phyloP scores from a whole-genome alignment of 1,140 invertebrate genomes.

The Zaprionus africanus region DNA sequence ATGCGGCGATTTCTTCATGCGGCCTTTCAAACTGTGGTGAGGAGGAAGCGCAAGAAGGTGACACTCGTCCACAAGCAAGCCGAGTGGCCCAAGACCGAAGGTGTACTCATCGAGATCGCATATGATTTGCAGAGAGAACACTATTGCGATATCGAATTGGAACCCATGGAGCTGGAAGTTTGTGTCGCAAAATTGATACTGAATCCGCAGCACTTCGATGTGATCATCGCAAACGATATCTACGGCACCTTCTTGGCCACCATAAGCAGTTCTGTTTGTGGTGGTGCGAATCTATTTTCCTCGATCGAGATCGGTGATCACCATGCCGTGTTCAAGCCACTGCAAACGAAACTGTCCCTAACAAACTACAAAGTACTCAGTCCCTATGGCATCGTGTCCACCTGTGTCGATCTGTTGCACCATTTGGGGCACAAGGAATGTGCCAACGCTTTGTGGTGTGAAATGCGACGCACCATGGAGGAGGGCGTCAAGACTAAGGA shows the following conservation, averaged over 20 bases:
- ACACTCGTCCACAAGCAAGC: conserved; percentile 56
- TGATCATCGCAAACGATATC: conserved; percentile 68
- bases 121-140: conserved; percentile 20
- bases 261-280: conserved; percentile 65
- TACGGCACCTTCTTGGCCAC: conserved; percentile 73
- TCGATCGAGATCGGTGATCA: conserved; percentile 58
- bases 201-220: conserved; percentile 58
- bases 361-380: conserved; percentile 64
- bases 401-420: conserved; percentile 64
- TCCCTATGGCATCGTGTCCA: conserved; percentile 72
- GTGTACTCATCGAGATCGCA: conserved; percentile 46
- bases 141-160: conserved; percentile 46
- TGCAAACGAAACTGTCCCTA: conserved; percentile 72
- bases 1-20: conserved; percentile 42
- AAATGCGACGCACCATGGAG: conserved; percentile 65
- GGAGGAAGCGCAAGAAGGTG: conserved; percentile 46
- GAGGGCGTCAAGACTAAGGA: conserved; percentile 62
- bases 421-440: conserved; percentile 54
- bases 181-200: conserved; percentile 46
- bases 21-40: conserved; percentile 49
- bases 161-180: conserved; percentile 57
- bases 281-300: conserved; percentile 72
- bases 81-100: conserved; percentile 70
- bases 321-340: conserved; percentile 73
- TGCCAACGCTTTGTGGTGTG: conserved; percentile 34